A percentile compares a stretch with the other conserved stretches of the same genome.
phyloP scores from a whole-genome alignment of 1,140 invertebrate species.

The Adoxophyes honmai region DNA sequence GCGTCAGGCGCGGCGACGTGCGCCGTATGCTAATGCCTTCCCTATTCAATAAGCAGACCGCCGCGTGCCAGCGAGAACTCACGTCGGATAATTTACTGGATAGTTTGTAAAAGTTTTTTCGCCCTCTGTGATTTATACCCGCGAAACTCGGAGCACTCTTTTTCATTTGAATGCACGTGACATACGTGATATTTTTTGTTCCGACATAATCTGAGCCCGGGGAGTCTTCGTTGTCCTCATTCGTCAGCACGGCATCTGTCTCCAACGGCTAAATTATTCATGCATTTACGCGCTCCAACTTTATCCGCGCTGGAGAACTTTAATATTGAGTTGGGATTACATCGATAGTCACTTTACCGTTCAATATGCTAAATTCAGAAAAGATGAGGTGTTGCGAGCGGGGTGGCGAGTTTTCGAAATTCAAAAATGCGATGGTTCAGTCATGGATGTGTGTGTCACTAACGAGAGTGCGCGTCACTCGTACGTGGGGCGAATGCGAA shows the following conservation, averaged over 20 bases:
- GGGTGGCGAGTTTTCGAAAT: conserved; percentile 24
- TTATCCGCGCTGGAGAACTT: conserved; percentile 44
- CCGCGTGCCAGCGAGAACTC: conserved; percentile 70
- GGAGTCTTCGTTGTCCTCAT: conserved; percentile 54
- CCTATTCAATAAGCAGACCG: conserved; percentile 76
- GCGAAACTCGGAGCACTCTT: conserved; percentile 72
- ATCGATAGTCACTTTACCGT: conserved; percentile 48
- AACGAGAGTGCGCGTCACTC: conserved; percentile 55
- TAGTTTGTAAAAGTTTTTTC: conserved; percentile 77
- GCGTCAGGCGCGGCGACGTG: conserved; percentile 59
- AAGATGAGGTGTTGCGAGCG: conserved; percentile 32
- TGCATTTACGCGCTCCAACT: conserved; percentile 61
- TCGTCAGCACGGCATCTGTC: conserved; percentile 60
- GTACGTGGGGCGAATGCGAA: conserved; percentile 64
- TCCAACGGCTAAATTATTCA: conserved; percentile 67
- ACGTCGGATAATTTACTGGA: conserved; percentile 77
- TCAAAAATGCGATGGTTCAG: conserved; percentile 62
- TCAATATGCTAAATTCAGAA: conserved; percentile 41
- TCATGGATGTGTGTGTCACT: conserved; percentile 66
- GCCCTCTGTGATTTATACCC: conserved; percentile 74
- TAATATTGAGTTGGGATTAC: conserved; percentile 51
- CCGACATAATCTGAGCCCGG: conserved; percentile 60
- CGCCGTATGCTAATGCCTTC: conserved; percentile 70
- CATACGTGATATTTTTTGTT: conserved; percentile 72
- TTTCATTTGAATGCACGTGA: conserved; percentile 76